These are phyloP conservation scores for Catocala sponsa DNA, from an alignment of 2,888 invertebrate species.

Conservation along the genomic window DNA sequence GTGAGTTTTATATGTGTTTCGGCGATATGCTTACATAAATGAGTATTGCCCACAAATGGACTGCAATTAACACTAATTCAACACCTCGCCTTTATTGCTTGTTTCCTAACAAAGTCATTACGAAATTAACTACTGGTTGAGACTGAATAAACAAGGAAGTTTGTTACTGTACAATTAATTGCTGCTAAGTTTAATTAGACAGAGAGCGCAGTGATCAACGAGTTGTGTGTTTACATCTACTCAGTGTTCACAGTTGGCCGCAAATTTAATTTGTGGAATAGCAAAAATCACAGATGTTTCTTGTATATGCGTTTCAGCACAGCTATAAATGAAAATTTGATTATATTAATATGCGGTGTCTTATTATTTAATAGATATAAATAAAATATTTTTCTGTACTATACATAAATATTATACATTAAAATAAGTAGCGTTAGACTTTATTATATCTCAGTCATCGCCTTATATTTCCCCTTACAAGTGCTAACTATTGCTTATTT, in stretches of 20 bases:
- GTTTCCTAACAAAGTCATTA: constrained; percentile 59
- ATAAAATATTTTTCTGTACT: too few relatives aligned
- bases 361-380: too few relatives aligned
- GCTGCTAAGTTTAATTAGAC: constrained; percentile 73
- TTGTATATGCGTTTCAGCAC: background rate
- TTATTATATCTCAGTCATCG: constrained; percentile 44
- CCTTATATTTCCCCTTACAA: constrained; percentile 47
- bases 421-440: background rate
- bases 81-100: constrained; percentile 52
- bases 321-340: too few relatives aligned
- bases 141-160: constrained; percentile 72
- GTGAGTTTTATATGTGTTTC: constrained; percentile 3
- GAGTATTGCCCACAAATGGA: constrained; percentile 24
- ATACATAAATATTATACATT: too few relatives aligned
- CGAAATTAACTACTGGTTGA: constrained; percentile 52
- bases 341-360: too few relatives aligned
- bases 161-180: constrained; percentile 68
- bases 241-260: constrained; percentile 16
- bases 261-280: constrained; percentile 14
- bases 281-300: background rate
- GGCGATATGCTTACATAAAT: constrained; percentile 8
- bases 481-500: constrained; percentile 61
- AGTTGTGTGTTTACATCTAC: constrained; percentile 25
- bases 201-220: constrained; percentile 59
- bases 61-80: constrained; percentile 48